Evolutionary conservation across 2,888 invertebrate genomes (phyloP).

Genomic region (Galerucella calmariensis): DNA sequence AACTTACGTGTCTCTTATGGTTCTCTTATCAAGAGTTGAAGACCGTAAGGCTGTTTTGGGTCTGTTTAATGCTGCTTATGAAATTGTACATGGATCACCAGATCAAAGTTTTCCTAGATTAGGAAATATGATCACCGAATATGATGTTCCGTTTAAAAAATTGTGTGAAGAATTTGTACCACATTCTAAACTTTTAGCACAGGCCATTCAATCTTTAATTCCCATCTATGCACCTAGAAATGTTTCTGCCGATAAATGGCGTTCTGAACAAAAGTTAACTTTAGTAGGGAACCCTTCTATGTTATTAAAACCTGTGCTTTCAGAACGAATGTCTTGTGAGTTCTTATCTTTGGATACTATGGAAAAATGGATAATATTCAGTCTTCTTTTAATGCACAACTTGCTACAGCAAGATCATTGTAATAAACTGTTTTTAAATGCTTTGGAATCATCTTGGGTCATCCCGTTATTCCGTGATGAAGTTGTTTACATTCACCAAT

Average conservation of each 20-base stretch:
- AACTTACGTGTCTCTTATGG: slow-evolving; percentile 95
- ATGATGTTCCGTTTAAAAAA: slow-evolving; percentile 94
- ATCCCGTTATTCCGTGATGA: slow-evolving; percentile 96
- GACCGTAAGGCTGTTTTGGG: slow-evolving; percentile 97
- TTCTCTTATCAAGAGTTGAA: slow-evolving; percentile 96
- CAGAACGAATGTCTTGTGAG: slow-evolving; percentile 97
- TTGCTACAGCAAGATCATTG: slow-evolving; percentile 83
- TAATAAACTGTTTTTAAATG: slow-evolving; percentile 90
- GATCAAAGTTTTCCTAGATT: slow-evolving; percentile 94
- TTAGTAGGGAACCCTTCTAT: slow-evolving; percentile 95
- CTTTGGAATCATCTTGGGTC: slow-evolving; percentile 94
- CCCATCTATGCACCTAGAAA: slow-evolving; percentile 91
- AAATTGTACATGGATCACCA: slow-evolving; percentile 88
- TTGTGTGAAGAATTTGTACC: slow-evolving; percentile 97
- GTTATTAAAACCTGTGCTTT: slow-evolving; percentile 92
- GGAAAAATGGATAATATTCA: slow-evolving; percentile 98
- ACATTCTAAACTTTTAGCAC: slow-evolving; percentile 86
- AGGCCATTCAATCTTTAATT: slow-evolving; percentile 88
- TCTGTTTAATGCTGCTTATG: slow-evolving; percentile 97
- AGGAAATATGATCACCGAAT: slow-evolving; percentile 98
- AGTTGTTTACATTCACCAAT: slow-evolving; percentile 94
- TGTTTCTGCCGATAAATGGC: slow-evolving; percentile 93
- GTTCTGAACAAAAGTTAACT: slow-evolving; percentile 91
- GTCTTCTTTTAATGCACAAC: slow-evolving; percentile 90
- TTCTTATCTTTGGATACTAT: slow-evolving; percentile 94